phyloP scores from a whole-genome alignment of 2,113 vertebrate genomes.

The Pseudopodoces humilis region DNA sequence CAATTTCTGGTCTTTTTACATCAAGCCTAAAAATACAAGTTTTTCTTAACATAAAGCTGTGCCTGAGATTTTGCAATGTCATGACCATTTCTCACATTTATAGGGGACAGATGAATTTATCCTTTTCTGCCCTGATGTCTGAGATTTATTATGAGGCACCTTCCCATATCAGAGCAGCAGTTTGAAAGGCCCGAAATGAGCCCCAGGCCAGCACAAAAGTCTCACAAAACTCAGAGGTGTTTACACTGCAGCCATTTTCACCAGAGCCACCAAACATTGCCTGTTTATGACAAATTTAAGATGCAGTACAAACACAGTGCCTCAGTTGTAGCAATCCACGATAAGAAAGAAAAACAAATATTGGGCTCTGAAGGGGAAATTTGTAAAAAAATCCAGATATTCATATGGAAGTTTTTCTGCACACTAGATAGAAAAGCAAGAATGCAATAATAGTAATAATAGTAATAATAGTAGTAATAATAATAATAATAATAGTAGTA shows the following conservation, averaged over 20 bases:
- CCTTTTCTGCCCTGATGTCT: neutral
- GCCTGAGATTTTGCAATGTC: neutral
- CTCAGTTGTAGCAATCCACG: neutral
- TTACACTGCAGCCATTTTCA: neutral
- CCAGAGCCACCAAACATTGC: neutral
- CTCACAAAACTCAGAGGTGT: neutral
- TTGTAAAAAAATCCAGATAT: neutral
- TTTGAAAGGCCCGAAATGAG: neutral
- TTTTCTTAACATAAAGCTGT: neutral
- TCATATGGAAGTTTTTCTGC: neutral
- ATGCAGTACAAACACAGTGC: accelerated
- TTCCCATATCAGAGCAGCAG: neutral
- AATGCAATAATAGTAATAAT: neutral
- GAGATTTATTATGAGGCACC: neutral
- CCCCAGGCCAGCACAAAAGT: neutral
- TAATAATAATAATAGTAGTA: too few species aligned
- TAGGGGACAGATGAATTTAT: neutral
- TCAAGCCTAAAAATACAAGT: neutral
- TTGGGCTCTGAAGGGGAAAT: neutral
- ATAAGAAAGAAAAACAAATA: neutral
- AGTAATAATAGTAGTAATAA: too few species aligned
- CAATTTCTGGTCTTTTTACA: neutral
- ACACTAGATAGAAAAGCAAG: neutral
- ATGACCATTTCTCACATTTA: neutral
- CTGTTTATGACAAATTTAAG: neutral